Conservation (phyloP, 2,797 vertebrate species). For the Philypnodon macrostomus region DNA sequence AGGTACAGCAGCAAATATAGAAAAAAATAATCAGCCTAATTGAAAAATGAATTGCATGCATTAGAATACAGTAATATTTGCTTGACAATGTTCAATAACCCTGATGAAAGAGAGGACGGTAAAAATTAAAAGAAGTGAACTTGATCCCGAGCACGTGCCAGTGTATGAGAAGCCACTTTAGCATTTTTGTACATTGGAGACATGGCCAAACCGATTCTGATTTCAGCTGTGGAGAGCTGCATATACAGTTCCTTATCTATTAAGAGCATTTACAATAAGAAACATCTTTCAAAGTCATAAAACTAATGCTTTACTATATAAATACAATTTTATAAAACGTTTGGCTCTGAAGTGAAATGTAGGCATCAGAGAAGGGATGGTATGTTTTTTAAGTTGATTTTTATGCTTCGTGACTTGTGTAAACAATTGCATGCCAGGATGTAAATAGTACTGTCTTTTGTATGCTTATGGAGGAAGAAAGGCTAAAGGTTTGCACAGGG, state of each 20-base stretch:
- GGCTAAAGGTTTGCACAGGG: conserved; percentile 44
- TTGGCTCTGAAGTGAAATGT: conserved; percentile 65
- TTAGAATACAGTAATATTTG: conserved; percentile 72
- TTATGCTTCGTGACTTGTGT: conserved; percentile 50
- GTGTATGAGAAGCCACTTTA: conserved; percentile 13
- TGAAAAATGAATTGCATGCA: conserved; percentile 74
- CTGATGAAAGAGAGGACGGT: conserved; percentile 37
- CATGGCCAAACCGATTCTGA: conserved; percentile 21
- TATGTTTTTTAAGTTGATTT: conserved; percentile 36
- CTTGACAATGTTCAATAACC: conserved; percentile 61
- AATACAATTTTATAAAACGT: conserved; percentile 71
- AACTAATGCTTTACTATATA: conserved; percentile 13
- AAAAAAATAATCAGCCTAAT: conserved; percentile 25
- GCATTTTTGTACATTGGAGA: conserved; percentile 36
- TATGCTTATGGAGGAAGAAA: conserved; percentile 38
- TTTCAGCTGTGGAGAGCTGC: conserved; percentile 48
- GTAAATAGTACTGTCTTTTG: conserved; percentile 44
- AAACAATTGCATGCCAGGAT: conserved; percentile 72
- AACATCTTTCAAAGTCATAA: conserved; percentile 69
- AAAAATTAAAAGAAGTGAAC: conserved; percentile 41
- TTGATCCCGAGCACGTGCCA: conserved; percentile 17
- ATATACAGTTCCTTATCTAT: conserved; percentile 55
- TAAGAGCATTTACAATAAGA: conserved; percentile 63
- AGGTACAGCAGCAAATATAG: conserved; percentile 50
- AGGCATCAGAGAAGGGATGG: conserved; percentile 37